Evolutionary conservation across 2,797 vertebrate species (phyloP), one percentile per base, ranked within the genome.

Genomic region (Clarias laeviceps): DNA sequence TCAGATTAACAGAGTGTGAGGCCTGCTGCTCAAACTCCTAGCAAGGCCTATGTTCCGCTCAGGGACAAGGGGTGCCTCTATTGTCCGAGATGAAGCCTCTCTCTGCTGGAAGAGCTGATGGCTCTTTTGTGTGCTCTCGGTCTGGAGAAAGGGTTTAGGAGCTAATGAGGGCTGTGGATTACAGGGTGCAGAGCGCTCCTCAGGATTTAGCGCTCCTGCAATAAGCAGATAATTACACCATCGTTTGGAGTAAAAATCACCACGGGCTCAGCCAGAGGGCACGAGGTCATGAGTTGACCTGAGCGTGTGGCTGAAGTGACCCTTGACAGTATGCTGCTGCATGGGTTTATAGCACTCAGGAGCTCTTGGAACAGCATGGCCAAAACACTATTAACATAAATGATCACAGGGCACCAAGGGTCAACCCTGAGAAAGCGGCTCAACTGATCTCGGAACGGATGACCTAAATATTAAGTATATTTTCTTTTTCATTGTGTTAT

Each of bases 91-190:
- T 82, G 84, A 88, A 89, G 86, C 85, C 79, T 83, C 87, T 88
- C 88, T 90, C 89, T 84, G 87, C 82, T 87, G 82, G 88, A 88
- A 81, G 54, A 90, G 87, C 77, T 14, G 64, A 87, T 78, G 29
- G 81, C n/a, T 88, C 86, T 88, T 40, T 89, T 90, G 88, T 88
- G 87, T 88, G 62, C 65, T 82, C 24, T 83, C 64, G 61, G 74
- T 76, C 70, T 82, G 70, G 85, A 85, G 88, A 86, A 87, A 82
- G 70, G 85, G 82, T 82, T 78, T 37, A 81, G 80, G 83, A 87
- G 88, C 89, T 90, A 89, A 89, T 90, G 87, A 89, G 89, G 82
- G 84, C 87, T 86, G 87, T 90, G 86, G 88, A 88, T 91, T 91
- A 88, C 85, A 83, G 84, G 69, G 87, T 86, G 88, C 84, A 88